Base-by-base conservation (phyloP, 2,113 vertebrate species). In the Bujurquina vittata region DNA sequence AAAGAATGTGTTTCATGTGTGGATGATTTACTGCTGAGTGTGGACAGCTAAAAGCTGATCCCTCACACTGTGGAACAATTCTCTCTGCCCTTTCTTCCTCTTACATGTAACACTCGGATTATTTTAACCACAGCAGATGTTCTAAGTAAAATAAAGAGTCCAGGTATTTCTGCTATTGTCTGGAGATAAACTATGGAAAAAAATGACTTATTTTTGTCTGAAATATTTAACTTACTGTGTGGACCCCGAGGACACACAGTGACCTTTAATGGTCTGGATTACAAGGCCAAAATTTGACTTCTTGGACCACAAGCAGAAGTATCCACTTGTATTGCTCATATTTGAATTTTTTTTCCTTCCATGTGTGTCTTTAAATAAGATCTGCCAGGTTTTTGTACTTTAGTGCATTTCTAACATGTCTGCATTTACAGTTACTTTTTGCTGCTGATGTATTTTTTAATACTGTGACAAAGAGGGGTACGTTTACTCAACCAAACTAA, bases 41-140 rank as follows among this genome's bases (percentile, higher is more conserved):
- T 49, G 67, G 63, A n/a, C 62, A 74, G 81, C 61, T 40, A 11
- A 40, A 14, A 77, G 18, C 56, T 4, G 15, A 80, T 63, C 49
- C 35, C 55, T 12, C 52, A 54, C 40, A 29, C 29, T 37, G 87
- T 52, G 65, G 87, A 89, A 75, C 74, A 33, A 22, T n/a, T 74
- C 57, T 59, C 49, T 60, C 46, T 5, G 31, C 56, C 60, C 54
- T 37, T 14, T 35, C 65, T 52, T 49, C 46, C 65, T 52, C 43
- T 7, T 49, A 60, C 60, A 69, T 84, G 56, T 78, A 78, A 86
- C 58, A 17, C n/a, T 56, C 20, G 8, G n/a, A 33, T 72, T 75
- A 46, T 74, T 87, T 84, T 56, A 59, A 77, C 55, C 58, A 8
- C 56, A 11, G 65, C 78, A 62, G 43, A 80, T 8, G 54, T 73